Conservation (phyloP, 2,113 vertebrate species). For the Nesoenas mayeri region DNA sequence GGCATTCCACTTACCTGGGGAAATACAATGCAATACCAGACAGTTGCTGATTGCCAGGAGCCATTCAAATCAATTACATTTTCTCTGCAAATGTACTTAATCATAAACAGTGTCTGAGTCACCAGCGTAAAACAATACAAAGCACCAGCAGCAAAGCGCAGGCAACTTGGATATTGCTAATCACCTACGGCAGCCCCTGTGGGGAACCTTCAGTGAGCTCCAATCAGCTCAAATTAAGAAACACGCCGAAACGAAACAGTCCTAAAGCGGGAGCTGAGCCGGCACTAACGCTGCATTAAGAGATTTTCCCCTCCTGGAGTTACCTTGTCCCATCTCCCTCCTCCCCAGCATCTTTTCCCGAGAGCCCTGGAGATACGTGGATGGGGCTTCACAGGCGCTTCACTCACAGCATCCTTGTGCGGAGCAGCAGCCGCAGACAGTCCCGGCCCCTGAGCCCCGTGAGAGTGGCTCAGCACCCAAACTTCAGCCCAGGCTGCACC, state of each 20-base stretch:
- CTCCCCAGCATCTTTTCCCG: not conserved
- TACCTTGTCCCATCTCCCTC: not conserved
- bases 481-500: not conserved
- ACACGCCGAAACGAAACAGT: not conserved
- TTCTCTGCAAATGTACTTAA: not conserved
- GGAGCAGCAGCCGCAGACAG: rapidly evolving
- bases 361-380: not conserved
- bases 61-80: not conserved
- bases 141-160: not conserved
- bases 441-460: not conserved
- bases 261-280: not conserved
- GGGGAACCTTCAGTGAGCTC: not conserved
- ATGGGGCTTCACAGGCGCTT: rapidly evolving
- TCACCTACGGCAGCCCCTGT: not conserved
- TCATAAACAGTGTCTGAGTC: not conserved
- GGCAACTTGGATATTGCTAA: not conserved
- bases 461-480: not conserved
- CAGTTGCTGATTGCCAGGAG: not conserved
- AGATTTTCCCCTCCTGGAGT: not conserved
- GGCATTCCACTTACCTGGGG: not conserved
- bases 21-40: not conserved
- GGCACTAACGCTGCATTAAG: not conserved
- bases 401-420: rapidly evolving
- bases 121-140: not conserved
- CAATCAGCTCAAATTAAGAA: not conserved